A percentile compares a stretch with the other conserved stretches of the same genome.
Conservation (phyloP, 2,113 vertebrate genomes). For the Catharus fuscescens region DNA sequence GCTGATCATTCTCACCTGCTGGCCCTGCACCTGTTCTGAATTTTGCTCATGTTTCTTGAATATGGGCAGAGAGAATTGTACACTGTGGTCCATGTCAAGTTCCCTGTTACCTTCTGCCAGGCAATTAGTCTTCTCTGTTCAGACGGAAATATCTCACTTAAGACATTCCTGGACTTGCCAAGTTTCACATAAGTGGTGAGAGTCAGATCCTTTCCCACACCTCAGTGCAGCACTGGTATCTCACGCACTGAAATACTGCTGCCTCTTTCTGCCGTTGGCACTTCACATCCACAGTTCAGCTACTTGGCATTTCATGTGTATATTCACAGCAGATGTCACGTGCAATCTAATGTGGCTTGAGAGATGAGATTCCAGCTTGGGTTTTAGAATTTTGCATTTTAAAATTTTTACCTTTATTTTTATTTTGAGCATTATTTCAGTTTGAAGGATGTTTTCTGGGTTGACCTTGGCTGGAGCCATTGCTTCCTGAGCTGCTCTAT, state of each 20-base stretch:
- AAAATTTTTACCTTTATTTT: neutral
- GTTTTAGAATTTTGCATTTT: neutral
- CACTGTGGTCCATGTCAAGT: neutral
- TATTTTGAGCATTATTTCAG: neutral
- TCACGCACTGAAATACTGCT: neutral
- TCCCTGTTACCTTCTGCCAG: neutral
- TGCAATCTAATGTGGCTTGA: neutral
- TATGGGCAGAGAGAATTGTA: neutral
- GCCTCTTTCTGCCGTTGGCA: neutral
- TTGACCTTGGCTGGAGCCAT: neutral
- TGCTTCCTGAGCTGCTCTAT: rapidly evolving
- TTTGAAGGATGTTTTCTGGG: neutral
- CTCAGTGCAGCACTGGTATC: neutral
- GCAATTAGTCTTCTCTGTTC: neutral
- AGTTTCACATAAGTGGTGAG: neutral
- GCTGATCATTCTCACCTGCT: neutral
- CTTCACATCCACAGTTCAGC: neutral
- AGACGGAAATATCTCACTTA: neutral
- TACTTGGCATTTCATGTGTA: neutral
- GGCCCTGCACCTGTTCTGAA: neutral
- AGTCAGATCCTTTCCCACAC: neutral
- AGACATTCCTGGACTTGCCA: neutral
- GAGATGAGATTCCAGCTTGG: neutral
- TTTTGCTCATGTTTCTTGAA: neutral
- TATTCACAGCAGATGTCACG: neutral